Evolutionary conservation across 2,888 invertebrate genomes (phyloP).

Genomic region (Melanargia galathea): DNA sequence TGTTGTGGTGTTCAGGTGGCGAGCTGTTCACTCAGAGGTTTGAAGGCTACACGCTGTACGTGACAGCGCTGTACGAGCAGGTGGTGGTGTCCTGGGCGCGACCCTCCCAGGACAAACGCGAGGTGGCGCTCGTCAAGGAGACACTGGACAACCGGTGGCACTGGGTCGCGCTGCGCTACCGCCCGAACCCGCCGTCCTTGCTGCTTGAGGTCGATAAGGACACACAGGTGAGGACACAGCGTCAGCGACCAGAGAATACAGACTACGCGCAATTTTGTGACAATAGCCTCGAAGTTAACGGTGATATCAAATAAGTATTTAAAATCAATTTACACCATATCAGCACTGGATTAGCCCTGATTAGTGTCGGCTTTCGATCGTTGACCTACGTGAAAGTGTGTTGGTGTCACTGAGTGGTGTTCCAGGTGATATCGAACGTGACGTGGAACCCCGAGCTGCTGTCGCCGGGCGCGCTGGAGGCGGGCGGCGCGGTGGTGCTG

Average conservation of each 20-base stretch:
- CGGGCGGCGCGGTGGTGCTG: slow-evolving; percentile 87
- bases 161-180: slow-evolving; percentile 85
- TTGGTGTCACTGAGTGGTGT: slow-evolving; percentile 6
- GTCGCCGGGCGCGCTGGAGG: slow-evolving; percentile 86
- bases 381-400: no score
- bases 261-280: no score
- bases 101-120: slow-evolving; percentile 77
- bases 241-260: neutral
- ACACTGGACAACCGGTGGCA: slow-evolving; percentile 93
- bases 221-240: slow-evolving; percentile 50
- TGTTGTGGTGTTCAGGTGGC: slow-evolving; percentile 75
- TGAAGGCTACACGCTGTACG: slow-evolving; percentile 83
- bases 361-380: no score
- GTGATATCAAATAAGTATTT: no score
- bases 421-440: slow-evolving; percentile 88
- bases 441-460: slow-evolving; percentile 89
- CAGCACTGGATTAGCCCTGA: no score
- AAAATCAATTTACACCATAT: no score
- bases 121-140: slow-evolving; percentile 85
- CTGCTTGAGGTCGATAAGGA: slow-evolving; percentile 70
- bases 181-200: slow-evolving; percentile 69
- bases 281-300: no score
- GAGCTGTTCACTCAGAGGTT: slow-evolving; percentile 87
- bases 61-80: slow-evolving; percentile 83
- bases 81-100: slow-evolving; percentile 83